phyloP scores from a whole-genome alignment of 2,113 vertebrate genomes.

The Scatophagus argus region DNA sequence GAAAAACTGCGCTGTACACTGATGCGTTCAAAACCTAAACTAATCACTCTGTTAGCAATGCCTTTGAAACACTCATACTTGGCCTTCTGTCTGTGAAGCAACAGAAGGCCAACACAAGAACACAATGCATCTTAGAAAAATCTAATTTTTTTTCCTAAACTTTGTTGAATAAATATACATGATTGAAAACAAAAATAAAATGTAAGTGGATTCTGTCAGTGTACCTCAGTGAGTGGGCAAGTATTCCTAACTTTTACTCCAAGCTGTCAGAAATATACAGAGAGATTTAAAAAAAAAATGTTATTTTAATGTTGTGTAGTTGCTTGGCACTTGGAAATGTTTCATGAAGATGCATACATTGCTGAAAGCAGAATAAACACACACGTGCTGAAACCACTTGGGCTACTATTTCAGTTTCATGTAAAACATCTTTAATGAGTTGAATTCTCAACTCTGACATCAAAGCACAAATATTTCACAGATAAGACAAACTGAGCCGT shows the following conservation, averaged over 20 bases:
- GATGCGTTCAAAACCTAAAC: too few species aligned
- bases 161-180: too few species aligned
- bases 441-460: constrained; percentile 64
- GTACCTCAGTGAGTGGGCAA: background rate
- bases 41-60: too few species aligned
- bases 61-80: too few species aligned
- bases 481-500: constrained; percentile 31
- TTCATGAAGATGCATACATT: background rate
- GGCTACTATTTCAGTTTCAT: constrained; percentile 21
- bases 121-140: too few species aligned
- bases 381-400: background rate
- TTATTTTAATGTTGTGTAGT: background rate
- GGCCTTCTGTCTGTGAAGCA: too few species aligned
- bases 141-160: too few species aligned
- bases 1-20: too few species aligned
- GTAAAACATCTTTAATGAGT: constrained; percentile 77
- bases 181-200: too few species aligned
- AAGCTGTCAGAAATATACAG: too few species aligned
- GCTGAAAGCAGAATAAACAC: background rate
- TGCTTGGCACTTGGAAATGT: background rate
- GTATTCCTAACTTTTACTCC: background rate
- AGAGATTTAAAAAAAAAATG: too few species aligned
- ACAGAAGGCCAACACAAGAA: too few species aligned
- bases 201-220: background rate
- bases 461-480: constrained; percentile 70